These are phyloP conservation scores for Chrysodeixis includens DNA, from an alignment of 2,888 invertebrate genomes.

Conservation along the genomic window DNA sequence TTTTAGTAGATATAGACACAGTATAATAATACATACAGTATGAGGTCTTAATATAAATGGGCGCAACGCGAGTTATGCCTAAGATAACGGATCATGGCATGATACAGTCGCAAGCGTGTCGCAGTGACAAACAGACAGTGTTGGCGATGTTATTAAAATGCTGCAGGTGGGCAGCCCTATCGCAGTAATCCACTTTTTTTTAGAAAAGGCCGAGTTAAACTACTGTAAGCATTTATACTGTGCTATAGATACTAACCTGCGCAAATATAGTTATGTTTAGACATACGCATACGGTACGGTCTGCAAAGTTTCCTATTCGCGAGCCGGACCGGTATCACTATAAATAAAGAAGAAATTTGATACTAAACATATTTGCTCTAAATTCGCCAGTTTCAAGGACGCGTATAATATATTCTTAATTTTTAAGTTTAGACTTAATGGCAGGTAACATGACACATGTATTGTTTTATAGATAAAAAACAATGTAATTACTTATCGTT, in stretches of 20 bases:
- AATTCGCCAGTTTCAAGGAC: not conserved
- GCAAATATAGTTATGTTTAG: conserved; percentile 6
- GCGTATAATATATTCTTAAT: not conserved
- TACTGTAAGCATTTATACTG: too few species aligned
- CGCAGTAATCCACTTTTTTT: too few species aligned
- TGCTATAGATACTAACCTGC: conserved; percentile 6
- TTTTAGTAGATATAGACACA: conserved; percentile 14
- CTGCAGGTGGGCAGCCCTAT: too few species aligned
- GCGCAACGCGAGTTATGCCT: too few species aligned
- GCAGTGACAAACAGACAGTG: too few species aligned
- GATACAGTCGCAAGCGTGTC: too few species aligned
- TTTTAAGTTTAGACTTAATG: too few species aligned
- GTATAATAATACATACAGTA: too few species aligned
- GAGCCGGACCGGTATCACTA: not conserved
- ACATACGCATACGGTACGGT: conserved; percentile 3
- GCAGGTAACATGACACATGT: not conserved
- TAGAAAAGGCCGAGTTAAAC: too few species aligned
- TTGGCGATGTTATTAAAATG: too few species aligned
- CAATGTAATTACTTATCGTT: not conserved
- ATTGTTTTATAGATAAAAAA: not conserved
- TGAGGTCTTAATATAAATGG: too few species aligned
- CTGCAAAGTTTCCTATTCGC: not conserved
- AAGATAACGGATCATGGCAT: too few species aligned
- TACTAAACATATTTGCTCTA: not conserved
- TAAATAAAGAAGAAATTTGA: not conserved